phyloP scores from a whole-genome alignment of 2,113 vertebrate species.

The Urocitellus parryii region DNA sequence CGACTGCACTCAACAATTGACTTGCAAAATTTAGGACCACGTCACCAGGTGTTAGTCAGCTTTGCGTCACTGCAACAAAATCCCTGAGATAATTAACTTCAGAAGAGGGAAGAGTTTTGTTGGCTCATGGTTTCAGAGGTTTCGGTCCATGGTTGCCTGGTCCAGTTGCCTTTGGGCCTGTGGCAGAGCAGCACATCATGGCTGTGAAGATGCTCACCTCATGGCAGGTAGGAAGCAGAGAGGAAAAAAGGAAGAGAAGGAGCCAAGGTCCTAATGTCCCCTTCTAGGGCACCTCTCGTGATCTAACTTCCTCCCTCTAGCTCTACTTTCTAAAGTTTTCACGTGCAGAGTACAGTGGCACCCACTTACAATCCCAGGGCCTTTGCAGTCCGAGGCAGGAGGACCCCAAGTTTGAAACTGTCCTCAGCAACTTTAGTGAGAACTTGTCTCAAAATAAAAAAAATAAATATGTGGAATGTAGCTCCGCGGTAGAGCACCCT shows the following conservation, averaged over 20 bases:
- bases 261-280: too few relatives aligned
- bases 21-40: not conserved
- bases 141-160: not conserved
- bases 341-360: too few relatives aligned
- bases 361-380: too few relatives aligned
- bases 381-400: too few relatives aligned
- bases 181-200: not conserved
- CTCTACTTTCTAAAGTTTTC: not conserved
- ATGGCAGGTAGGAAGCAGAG: not conserved
- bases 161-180: not conserved
- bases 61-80: not conserved
- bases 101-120: constrained; percentile 23
- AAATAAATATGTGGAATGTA: too few relatives aligned
- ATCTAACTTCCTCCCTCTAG: not conserved
- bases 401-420: too few relatives aligned
- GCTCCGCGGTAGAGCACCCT: too few relatives aligned
- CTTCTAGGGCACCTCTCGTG: not conserved
- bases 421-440: too few relatives aligned
- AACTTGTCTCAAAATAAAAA: too few relatives aligned
- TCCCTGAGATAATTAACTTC: not conserved
- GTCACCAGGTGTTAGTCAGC: not conserved
- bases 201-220: not conserved
- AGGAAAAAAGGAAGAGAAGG: not conserved
- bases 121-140: not conserved
- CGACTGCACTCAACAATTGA: not conserved